Conservation (phyloP, 2,888 invertebrate genomes). For the Melanophora roralis region DNA sequence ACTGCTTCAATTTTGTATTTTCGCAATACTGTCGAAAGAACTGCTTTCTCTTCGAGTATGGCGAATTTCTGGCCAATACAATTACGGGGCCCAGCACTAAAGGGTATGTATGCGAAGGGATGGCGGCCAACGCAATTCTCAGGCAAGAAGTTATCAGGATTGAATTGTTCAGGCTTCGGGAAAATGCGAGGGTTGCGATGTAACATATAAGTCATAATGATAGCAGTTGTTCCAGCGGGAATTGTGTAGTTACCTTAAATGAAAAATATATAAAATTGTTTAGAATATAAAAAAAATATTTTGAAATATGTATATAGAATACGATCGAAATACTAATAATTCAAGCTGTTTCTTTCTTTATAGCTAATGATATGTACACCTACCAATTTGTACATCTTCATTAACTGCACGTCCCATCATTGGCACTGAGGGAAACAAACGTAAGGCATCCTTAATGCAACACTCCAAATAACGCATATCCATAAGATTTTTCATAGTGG, state of each 20-base stretch:
- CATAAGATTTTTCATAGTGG: conserved; percentile 80
- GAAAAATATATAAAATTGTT: not conserved
- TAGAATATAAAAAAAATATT: too few species aligned
- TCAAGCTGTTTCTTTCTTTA: too few species aligned
- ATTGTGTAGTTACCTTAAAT: conserved; percentile 72
- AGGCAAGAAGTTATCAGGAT: conserved; percentile 85
- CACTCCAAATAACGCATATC: conserved; percentile 83
- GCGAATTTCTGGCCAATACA: conserved; percentile 80
- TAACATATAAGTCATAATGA: conserved; percentile 81
- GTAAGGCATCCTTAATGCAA: conserved; percentile 83
- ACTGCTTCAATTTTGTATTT: conserved; percentile 79
- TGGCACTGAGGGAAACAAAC: conserved; percentile 83
- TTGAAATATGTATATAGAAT: too few species aligned
- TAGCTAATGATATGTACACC: conserved; percentile 65
- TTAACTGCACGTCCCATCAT: conserved; percentile 80
- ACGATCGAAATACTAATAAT: too few species aligned
- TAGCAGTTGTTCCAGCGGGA: conserved; percentile 78
- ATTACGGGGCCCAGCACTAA: conserved; percentile 83
- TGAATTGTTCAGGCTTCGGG: conserved; percentile 82
- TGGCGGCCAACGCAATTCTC: conserved; percentile 81
- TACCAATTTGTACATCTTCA: conserved; percentile 80
- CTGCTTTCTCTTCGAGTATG: conserved; percentile 79
- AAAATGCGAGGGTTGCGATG: conserved; percentile 83
- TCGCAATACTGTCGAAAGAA: conserved; percentile 80
- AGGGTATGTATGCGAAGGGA: conserved; percentile 83